Percentiles rank a stretch among this genome's conserved stretches.
These are phyloP conservation scores for Anticlea derivata DNA, from an alignment of 2,888 invertebrate genomes.

Conservation along the genomic window DNA sequence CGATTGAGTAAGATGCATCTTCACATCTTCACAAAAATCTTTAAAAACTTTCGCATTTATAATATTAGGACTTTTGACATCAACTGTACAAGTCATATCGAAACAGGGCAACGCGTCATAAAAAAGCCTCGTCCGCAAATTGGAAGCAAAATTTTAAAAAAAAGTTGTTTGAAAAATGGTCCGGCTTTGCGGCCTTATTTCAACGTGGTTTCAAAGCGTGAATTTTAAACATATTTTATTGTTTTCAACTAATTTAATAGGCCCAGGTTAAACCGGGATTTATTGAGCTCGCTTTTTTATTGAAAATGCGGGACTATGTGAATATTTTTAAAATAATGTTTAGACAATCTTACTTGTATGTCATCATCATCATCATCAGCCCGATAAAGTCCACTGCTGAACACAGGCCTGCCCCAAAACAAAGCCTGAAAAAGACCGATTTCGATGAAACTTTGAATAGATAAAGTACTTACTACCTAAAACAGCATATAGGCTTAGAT, in stretches of 20 bases:
- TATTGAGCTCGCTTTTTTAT: constrained; percentile 12
- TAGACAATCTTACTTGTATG: no score
- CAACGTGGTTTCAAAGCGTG: constrained; percentile 17
- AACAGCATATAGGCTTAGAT: no score
- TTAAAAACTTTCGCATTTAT: no score
- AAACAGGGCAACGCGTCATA: constrained; percentile 20
- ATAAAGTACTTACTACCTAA: no score
- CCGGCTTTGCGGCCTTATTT: constrained; percentile 23
- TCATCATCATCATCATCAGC: no score
- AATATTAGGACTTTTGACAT: no score
- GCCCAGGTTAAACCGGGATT: constrained; percentile 8
- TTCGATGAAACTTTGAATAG: no score
- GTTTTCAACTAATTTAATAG: constrained; percentile 15
- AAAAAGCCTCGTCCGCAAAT: constrained; percentile 23
- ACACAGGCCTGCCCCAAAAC: no score
- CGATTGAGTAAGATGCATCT: no score
- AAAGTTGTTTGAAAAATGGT: constrained; percentile 34
- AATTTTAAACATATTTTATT: constrained; percentile 23
- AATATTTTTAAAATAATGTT: background rate
- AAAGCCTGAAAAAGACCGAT: no score
- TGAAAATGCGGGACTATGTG: constrained; percentile 8
- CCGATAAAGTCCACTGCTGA: no score
- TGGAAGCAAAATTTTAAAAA: constrained; percentile 33
- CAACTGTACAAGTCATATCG: background rate
- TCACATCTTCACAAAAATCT: no score